Evolutionary conservation across 2,888 invertebrate genomes (phyloP), one percentile per base, ranked within the genome.

Genomic region (Pharmacophagus antenor): DNA sequence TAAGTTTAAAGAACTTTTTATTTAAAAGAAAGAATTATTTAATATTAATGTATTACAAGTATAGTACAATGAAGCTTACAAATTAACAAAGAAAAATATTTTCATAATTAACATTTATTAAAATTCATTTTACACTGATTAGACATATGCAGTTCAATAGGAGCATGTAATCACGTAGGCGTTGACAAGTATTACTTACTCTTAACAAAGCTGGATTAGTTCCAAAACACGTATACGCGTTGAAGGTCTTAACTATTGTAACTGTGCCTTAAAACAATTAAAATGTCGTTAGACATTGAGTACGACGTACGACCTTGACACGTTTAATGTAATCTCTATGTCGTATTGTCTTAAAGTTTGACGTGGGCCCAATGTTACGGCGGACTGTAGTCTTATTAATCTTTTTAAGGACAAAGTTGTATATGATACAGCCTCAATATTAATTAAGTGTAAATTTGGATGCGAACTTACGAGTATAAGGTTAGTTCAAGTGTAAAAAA

Each of bases 221-320:
- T 20, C 50, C 8, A 42, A 55, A 52, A 18, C 27, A 56, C 52
- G 37, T 37, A 2, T n/a, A 37, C 50, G 60, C 55, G 56, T 60
- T 55, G 60, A 56, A 60, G 60, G 60, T 51, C 60, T 46, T 12
- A 27, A 18, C 42, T 42, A 54, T 51, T 57, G 53, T 61, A 52
- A 23, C 25, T 61, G 27, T 57, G 54, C 27, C 17, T 56, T 18
- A 37, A 46, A 52, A 56, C 56, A 61, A 61, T 61, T 56, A 56
- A 42, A 61, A 21, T 52, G 56, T 56, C 61, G 56, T 61, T 61
- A 61, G 56, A 61, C 52, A 61, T 56, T 27, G 42, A 52, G 48
- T 23, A 56, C 51, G 41, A 25, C 27, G 42, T 52, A 56, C 47
- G 56, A 52, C 61, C 61, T 61, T 61, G 61, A 61, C 61, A 56